phyloP scores from a whole-genome alignment of 2,113 vertebrate genomes.

The Mesembrinibis cayennensis region DNA sequence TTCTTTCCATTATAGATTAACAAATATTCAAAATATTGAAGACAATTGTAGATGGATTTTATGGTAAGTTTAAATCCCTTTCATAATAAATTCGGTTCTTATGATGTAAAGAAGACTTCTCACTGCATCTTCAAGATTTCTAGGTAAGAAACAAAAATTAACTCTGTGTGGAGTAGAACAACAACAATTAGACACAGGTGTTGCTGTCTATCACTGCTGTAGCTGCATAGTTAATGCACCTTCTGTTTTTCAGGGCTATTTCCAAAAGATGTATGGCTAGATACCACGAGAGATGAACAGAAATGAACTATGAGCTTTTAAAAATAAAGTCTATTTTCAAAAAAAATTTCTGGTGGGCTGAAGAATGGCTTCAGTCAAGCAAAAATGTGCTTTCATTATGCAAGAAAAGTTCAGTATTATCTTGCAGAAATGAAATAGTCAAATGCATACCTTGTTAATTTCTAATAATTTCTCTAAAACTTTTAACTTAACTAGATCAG shows the following conservation, averaged over 20 bases:
- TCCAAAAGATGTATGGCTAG: background rate
- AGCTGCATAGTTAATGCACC: background rate
- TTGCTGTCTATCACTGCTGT: background rate
- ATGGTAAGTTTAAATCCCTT: background rate
- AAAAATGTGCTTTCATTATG: background rate
- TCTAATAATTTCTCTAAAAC: background rate
- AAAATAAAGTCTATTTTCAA: slow-evolving; percentile 2
- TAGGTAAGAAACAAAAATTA: background rate
- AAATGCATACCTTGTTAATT: background rate
- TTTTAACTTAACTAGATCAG: background rate
- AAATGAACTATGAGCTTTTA: background rate
- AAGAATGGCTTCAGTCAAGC: background rate
- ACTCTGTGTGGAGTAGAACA: background rate
- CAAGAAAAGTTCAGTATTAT: background rate
- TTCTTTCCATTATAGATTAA: background rate
- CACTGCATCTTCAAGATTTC: background rate
- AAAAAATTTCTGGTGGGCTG: background rate
- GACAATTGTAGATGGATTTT: background rate
- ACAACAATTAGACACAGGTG: background rate
- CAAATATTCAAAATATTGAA: background rate
- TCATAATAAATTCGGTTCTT: background rate
- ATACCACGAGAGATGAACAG: background rate
- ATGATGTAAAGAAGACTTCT: background rate
- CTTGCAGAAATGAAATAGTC: background rate
- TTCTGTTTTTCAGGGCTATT: slow-evolving; percentile 1